Evolutionary conservation across 2,113 vertebrate species (phyloP), one percentile per base, ranked within the genome.

Genomic region (Erythrocercus mccallii): DNA sequence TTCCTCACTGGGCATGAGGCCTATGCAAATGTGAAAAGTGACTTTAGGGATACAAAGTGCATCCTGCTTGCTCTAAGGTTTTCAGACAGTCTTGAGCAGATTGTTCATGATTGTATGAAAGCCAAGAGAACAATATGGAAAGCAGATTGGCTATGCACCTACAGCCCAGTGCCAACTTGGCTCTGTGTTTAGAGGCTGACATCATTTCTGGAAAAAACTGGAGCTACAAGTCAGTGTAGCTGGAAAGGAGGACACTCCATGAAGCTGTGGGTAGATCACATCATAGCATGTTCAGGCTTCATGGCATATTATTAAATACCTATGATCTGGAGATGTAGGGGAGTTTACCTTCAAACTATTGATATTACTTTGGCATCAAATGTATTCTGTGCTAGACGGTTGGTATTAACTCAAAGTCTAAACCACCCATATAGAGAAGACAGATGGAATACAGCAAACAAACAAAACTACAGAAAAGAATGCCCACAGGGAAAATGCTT

Each of bases 51-150:
- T 42, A 69, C 58, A 56, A 91, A 92, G 81, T 44, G 72, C 82
- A 85, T 60, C 79, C 45, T 91, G 69, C 65, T 94, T 51, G 21
- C 4, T 11, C 72, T 73, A 37, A 93, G 79, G 40, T 90, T 96
- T 97, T 90, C 82, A 90, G 64, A 45, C 31, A 68, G 74, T 45
- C 88, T 95, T 83, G 64, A 94, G 81, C 64, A 90, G 81, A 93
- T 96, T 93, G 88, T 94, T 96, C 85, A 38, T n/a, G 24, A 81
- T 38, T 70, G 56, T 42, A 81, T 15, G 82, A 69, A 96, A 93
- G 92, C 85, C 95, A 95, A 95, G 65, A 90, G 45, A 93, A 90
- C 74, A 92, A 95, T 92, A 92, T 94, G 90, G 93, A 96, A 95
- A 93, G 65, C 80, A 94, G 90, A 94, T 45, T 96, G 95, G 64